Evolutionary conservation across 2,888 invertebrate genomes (phyloP).

Genomic region (Andrena bucephala): DNA sequence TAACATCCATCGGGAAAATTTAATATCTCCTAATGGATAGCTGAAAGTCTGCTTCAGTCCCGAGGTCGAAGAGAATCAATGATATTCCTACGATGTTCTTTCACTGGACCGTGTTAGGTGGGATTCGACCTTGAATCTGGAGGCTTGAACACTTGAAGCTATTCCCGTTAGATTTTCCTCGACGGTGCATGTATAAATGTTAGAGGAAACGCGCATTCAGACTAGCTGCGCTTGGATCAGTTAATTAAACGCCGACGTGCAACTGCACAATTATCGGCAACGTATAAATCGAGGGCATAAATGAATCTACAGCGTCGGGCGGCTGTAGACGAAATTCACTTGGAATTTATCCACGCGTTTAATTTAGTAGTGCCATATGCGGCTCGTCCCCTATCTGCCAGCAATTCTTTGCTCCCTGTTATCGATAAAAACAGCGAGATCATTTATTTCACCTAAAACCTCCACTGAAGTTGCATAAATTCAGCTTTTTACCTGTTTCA

Average conservation of each 20-base stretch:
- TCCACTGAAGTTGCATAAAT: too few relatives aligned
- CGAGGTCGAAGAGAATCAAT: not conserved
- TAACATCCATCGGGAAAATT: not conserved
- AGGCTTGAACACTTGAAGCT: not conserved
- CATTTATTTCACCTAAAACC: too few relatives aligned
- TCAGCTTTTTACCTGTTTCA: not conserved
- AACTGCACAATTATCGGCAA: constrained; percentile 40
- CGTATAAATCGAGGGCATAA: not conserved
- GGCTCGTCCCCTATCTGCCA: too few relatives aligned
- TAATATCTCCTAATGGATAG: not conserved
- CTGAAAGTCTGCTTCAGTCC: not conserved
- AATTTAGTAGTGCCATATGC: not conserved
- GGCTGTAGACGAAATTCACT: constrained; percentile 8
- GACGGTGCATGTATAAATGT: not conserved
- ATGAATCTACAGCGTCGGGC: constrained; percentile 13
- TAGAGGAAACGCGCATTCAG: not conserved
- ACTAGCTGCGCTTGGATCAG: not conserved
- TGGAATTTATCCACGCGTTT: not conserved
- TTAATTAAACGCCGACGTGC: constrained; percentile 38
- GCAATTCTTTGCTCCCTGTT: too few relatives aligned
- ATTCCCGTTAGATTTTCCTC: not conserved
- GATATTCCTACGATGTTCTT: not conserved
- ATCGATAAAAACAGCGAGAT: too few relatives aligned
- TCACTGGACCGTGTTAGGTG: not conserved
- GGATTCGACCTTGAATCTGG: constrained; percentile 9